Base-by-base conservation (phyloP, 2,113 vertebrate genomes). In the Cyanoramphus novaezelandiae region DNA sequence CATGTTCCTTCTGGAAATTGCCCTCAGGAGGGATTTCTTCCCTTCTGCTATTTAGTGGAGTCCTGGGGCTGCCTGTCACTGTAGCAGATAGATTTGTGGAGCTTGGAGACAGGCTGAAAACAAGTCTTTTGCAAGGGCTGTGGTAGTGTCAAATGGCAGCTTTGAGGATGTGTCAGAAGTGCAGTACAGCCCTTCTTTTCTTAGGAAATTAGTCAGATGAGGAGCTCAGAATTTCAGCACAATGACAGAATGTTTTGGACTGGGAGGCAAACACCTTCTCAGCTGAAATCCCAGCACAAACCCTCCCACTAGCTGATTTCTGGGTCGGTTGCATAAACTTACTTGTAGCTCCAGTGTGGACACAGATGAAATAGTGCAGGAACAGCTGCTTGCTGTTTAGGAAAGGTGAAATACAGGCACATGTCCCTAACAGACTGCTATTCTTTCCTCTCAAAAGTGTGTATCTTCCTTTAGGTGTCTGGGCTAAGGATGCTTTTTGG, bases 191-290 rank as follows among this genome's bases (percentile, higher is more conserved):
- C 18, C 16, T 92, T 49, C 27, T 53, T 76, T 83, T 68, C 63
- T 41, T 24, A 65, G 41, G 21, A 69, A 82, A 60, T 78, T 12
- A 39, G n/a, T 46, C 19, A 64, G 20, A 55, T 46, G 27, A 59
- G 6, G 29, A 82, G 39, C 15, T 78, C 43, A 33, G 43, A 67
- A 79, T 44, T 87, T 55, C 62, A 64, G 19, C 11, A 25, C 0
- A 3, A 3, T 0, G 2, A 74, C 79, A 13, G 31, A 85, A n/a
- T 23, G 7, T 23, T 90, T 79, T 81, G 28, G 19, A 20, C 37
- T 13, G 10, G n/a, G 0, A 2, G 13, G 9, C 23, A 75, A 67
- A 46, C 2, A 6, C 0, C 0, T 37, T 63, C 39, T 83, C 25
- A 82, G 63, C 12, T 85, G 60, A 93, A 92, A 84, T 75, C 33